Evolutionary conservation across 2,797 vertebrate genomes (phyloP).

Genomic region (Hyperoplus immaculatus): DNA sequence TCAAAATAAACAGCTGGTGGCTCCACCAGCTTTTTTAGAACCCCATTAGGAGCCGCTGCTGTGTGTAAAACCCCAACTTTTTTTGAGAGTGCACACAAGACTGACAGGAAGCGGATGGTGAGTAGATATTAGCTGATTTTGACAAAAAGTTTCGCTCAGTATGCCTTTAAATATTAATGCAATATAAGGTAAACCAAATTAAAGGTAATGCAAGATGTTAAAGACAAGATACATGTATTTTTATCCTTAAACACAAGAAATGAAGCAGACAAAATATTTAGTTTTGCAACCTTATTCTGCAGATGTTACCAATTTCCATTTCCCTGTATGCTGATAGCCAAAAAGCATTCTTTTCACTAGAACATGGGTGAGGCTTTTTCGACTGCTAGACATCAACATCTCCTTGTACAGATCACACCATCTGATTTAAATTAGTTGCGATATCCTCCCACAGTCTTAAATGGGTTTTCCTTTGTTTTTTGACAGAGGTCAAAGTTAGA

Average conservation of each 20-base stretch:
- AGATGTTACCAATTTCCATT: constrained; percentile 67
- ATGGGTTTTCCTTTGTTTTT: constrained; percentile 24
- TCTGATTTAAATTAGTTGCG: constrained; percentile 57
- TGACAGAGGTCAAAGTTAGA: constrained; percentile 27
- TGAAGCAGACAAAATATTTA: constrained; percentile 40
- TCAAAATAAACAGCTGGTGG: too few species aligned
- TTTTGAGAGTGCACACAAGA: too few species aligned
- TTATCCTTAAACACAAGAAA: neutral
- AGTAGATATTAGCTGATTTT: too few species aligned
- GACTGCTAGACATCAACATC: constrained; percentile 36
- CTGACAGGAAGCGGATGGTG: too few species aligned
- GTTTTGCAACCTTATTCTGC: constrained; percentile 37
- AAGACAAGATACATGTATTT: constrained; percentile 13
- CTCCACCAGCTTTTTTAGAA: too few species aligned
- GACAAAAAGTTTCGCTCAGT: too few species aligned
- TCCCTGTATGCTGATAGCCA: constrained; percentile 34
- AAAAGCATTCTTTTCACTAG: constrained; percentile 53
- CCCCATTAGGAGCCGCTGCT: too few species aligned
- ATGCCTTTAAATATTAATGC: too few species aligned
- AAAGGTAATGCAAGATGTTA: neutral
- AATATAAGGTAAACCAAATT: too few species aligned
- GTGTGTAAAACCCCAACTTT: too few species aligned
- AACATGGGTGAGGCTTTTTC: constrained; percentile 48
- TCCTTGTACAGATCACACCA: constrained; percentile 40
- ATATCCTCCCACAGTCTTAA: constrained; percentile 50